phyloP scores from a whole-genome alignment of 2,113 vertebrate genomes.

The Reinhardtius hippoglossoides region DNA sequence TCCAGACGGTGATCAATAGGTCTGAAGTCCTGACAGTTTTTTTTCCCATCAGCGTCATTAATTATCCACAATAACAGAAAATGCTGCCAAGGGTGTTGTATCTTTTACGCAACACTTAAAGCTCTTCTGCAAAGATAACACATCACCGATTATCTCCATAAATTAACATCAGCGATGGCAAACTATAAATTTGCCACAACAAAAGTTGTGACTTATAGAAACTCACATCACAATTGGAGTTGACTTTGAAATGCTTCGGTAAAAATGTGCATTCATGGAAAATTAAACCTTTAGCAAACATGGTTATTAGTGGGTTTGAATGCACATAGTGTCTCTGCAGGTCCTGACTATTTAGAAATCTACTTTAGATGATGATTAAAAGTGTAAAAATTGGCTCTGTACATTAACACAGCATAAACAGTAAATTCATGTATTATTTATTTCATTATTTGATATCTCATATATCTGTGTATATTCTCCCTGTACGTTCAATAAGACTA shows the following conservation, averaged over 20 bases:
- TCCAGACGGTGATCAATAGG: conserved; percentile 56
- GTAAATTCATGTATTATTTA: too few species aligned
- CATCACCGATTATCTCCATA: conserved; percentile 37
- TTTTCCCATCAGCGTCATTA: conserved; percentile 35
- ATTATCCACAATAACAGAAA: conserved; percentile 47
- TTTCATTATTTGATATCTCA: too few species aligned
- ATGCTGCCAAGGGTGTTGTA: conserved; percentile 28
- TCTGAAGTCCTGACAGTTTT: conserved; percentile 30
- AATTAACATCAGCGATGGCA: conserved; percentile 34
- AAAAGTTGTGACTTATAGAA: conserved; percentile 5
- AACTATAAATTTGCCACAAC: conserved; percentile 25
- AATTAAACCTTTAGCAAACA: background rate
- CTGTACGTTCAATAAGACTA: too few species aligned
- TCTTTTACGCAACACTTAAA: conserved; percentile 28
- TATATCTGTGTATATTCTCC: too few species aligned
- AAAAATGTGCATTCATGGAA: conserved; percentile 3
- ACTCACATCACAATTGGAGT: conserved; percentile 6
- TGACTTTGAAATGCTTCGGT: background rate
- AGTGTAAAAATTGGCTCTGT: background rate
- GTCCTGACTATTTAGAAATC: background rate
- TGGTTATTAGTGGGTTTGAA: background rate
- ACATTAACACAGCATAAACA: too few species aligned
- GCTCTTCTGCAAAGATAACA: conserved; percentile 31
- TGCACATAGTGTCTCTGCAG: background rate
- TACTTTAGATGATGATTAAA: too few species aligned